A percentile compares a stretch with the other conserved stretches of the same genome.
These are phyloP conservation scores for Cephus runcator DNA, from an alignment of 2,888 invertebrate species.

Conservation along the genomic window DNA sequence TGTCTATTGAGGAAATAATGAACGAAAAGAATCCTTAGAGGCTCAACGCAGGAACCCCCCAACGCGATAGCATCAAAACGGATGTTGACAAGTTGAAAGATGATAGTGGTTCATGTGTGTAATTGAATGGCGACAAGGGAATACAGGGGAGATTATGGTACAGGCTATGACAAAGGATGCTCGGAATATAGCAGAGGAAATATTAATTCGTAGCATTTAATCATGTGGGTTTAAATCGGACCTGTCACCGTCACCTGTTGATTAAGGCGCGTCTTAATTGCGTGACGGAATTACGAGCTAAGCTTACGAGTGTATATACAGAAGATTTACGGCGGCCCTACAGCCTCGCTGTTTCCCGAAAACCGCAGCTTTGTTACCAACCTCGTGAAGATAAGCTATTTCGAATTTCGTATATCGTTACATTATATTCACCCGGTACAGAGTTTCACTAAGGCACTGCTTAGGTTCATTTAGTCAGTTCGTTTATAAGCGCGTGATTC, in stretches of 20 bases:
- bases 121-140: background rate
- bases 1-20: background rate
- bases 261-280: background rate
- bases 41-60: background rate
- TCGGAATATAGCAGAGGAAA: background rate
- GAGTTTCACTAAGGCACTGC: background rate
- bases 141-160: background rate
- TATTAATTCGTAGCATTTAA: background rate
- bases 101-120: background rate
- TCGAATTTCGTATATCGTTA: background rate
- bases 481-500: background rate
- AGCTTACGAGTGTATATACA: background rate
- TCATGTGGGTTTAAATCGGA: background rate
- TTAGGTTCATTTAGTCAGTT: background rate
- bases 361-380: background rate
- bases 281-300: background rate
- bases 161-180: background rate
- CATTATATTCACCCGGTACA: background rate
- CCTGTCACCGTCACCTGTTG: background rate
- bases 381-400: background rate
- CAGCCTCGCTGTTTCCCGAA: background rate
- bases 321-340: background rate
- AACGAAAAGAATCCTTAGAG: background rate
- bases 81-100: background rate
- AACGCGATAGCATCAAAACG: background rate